phyloP scores from a whole-genome alignment of 2,888 invertebrate species.

The Himalopsyche tibetana region DNA sequence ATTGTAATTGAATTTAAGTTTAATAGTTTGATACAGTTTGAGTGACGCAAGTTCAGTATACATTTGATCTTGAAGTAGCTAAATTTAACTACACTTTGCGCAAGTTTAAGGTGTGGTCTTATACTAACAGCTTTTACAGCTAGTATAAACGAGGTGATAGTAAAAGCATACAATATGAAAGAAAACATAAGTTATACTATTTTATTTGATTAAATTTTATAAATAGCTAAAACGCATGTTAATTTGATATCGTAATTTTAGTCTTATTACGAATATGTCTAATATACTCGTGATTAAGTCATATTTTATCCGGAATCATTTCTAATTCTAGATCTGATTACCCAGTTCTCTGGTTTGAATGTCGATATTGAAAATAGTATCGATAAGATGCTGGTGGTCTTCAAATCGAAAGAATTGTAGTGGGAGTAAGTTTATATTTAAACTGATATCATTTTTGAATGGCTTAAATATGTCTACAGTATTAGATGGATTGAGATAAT shows the following conservation, averaged over 20 bases:
- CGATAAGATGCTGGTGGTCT: neutral
- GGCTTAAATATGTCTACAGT: no score
- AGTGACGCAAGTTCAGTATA: neutral
- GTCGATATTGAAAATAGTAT: neutral
- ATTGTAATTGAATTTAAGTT: no score
- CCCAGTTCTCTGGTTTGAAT: neutral
- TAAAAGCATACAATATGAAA: conserved; percentile 47
- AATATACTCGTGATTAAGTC: neutral
- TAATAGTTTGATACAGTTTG: neutral
- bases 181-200: conserved; percentile 50
- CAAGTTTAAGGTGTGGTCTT: neutral
- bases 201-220: neutral
- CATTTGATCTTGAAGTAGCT: neutral
- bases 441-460: no score
- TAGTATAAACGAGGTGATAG: conserved; percentile 13
- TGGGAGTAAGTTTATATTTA: no score
- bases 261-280: neutral
- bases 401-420: neutral
- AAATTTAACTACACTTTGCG: neutral
- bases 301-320: neutral
- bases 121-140: neutral
- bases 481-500: no score
- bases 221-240: neutral
- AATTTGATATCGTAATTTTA: neutral
- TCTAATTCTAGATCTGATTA: neutral